Evolutionary conservation across 2,888 invertebrate species (phyloP).

Genomic region (Cybosia mesomella): DNA sequence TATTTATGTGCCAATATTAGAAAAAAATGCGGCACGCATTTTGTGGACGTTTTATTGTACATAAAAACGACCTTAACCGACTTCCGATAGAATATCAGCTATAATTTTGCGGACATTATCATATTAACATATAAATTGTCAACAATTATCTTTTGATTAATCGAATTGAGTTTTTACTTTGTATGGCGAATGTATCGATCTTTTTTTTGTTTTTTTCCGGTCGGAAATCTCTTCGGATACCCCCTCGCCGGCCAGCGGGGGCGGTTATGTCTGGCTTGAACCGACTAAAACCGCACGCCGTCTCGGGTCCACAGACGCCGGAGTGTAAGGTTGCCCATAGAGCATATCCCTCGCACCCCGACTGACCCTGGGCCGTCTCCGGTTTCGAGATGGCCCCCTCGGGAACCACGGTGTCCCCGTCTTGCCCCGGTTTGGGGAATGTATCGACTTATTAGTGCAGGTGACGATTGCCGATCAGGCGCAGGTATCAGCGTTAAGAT

Average conservation of each 20-base stretch:
- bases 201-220: too few species aligned
- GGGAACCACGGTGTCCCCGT: too few species aligned
- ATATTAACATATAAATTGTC: conserved; percentile 62
- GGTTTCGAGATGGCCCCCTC: too few species aligned
- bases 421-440: too few species aligned
- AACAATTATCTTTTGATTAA: conserved; percentile 52
- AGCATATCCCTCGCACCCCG: too few species aligned
- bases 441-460: conserved; percentile 32
- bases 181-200: conserved; percentile 42
- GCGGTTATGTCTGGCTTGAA: too few species aligned
- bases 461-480: conserved; percentile 24
- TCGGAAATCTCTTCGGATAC: too few species aligned
- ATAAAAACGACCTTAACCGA: conserved; percentile 58
- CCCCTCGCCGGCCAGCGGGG: too few species aligned
- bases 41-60: conserved; percentile 33
- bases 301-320: too few species aligned
- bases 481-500: conserved; percentile 25
- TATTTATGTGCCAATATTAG: conserved; percentile 50
- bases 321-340: too few species aligned
- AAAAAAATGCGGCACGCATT: conserved; percentile 31
- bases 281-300: too few species aligned
- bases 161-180: conserved; percentile 30
- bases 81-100: conserved; percentile 50
- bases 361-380: too few species aligned
- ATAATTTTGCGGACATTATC: conserved; percentile 60